Evolutionary conservation across 2,113 vertebrate species (phyloP).

Genomic region (Lampris incognitus): DNA sequence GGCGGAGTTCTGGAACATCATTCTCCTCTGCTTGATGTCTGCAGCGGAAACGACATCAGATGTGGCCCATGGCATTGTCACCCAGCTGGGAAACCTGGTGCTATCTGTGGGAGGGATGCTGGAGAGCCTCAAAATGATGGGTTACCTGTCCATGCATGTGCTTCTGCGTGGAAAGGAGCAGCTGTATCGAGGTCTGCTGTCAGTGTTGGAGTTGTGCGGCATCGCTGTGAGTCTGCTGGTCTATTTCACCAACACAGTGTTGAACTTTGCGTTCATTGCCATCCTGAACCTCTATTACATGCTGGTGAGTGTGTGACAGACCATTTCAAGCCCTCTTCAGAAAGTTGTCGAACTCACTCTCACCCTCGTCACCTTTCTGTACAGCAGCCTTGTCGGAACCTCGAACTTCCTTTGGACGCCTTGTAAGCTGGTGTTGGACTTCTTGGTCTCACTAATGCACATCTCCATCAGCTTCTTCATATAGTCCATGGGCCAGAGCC

Average conservation of each 20-base stretch:
- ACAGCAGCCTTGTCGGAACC: slow-evolving; percentile 87
- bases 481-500: no score
- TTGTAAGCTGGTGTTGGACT: slow-evolving; percentile 86
- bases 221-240: slow-evolving; percentile 88
- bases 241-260: slow-evolving; percentile 90
- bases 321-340: slow-evolving; percentile 80
- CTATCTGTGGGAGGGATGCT: slow-evolving; percentile 82
- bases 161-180: slow-evolving; percentile 86
- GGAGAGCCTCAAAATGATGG: slow-evolving; percentile 89
- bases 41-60: slow-evolving; percentile 69
- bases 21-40: slow-evolving; percentile 72
- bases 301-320: slow-evolving; percentile 83
- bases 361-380: slow-evolving; percentile 86
- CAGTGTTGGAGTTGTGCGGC: slow-evolving; percentile 83
- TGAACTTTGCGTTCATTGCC: slow-evolving; percentile 90
- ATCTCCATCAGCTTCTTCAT: slow-evolving; percentile 87
- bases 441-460: slow-evolving; percentile 80
- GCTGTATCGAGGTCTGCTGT: slow-evolving; percentile 84
- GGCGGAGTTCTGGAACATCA: slow-evolving; percentile 82
- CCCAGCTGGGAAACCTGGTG: slow-evolving; percentile 71
- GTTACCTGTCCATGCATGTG: slow-evolving; percentile 87
- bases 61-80: slow-evolving; percentile 64
- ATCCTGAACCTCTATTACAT: slow-evolving; percentile 87
- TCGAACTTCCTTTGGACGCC: slow-evolving; percentile 92
- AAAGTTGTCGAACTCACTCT: slow-evolving; percentile 83